Evolutionary conservation across 2,113 vertebrate genomes (phyloP).

Genomic region (Embiotoca jacksoni): DNA sequence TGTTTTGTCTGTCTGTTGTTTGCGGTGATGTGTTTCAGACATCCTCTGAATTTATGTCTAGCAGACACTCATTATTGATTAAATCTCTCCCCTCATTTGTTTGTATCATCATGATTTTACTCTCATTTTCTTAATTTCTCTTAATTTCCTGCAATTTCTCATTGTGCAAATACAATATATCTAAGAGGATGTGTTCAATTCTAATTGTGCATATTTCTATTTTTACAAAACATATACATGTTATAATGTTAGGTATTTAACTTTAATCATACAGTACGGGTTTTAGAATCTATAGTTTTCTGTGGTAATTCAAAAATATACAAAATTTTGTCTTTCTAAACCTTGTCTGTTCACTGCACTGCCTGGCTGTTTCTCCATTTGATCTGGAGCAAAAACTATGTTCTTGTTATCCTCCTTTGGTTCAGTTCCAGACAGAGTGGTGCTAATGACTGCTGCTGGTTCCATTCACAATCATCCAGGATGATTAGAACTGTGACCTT

Average conservation of each 20-base stretch:
- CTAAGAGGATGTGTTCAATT: background rate
- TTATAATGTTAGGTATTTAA: background rate
- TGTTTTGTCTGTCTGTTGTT: constrained; percentile 43
- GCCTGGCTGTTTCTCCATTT: constrained; percentile 14
- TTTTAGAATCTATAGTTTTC: background rate
- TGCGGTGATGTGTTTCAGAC: constrained; percentile 17
- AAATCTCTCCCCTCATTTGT: constrained; percentile 20
- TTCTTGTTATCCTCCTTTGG: constrained; percentile 53
- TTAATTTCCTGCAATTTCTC: constrained; percentile 23
- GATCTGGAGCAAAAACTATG: constrained; percentile 40
- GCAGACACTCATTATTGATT: constrained; percentile 44
- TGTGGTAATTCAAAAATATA: background rate
- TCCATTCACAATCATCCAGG: constrained; percentile 55
- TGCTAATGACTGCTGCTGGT: constrained; percentile 74
- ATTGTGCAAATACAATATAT: background rate
- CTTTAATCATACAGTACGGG: background rate
- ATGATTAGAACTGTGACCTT: constrained; percentile 79
- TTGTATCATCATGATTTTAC: constrained; percentile 27
- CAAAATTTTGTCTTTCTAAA: background rate
- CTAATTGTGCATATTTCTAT: background rate
- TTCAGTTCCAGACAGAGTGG: constrained; percentile 57
- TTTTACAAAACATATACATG: background rate
- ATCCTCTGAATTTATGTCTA: constrained; percentile 44
- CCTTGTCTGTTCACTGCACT: constrained; percentile 5
- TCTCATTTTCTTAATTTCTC: background rate